Percentiles rank a stretch among this genome's conserved stretches.
These are phyloP conservation scores for Siderastrea radians DNA, from an alignment of 92 coral and sea anemone species.

Conservation along the genomic window DNA sequence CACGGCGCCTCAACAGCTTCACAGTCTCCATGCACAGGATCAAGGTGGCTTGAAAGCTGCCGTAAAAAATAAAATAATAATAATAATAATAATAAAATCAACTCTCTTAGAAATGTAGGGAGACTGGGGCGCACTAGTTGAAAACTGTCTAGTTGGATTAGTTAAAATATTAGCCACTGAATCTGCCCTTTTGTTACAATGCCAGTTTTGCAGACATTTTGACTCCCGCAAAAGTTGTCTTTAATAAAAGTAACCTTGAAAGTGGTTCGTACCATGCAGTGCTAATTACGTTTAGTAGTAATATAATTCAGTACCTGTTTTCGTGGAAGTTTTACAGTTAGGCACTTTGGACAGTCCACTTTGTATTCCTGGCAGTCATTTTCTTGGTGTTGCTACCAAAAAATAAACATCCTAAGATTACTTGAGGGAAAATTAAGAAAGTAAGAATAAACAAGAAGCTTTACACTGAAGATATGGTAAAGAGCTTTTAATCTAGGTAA, in stretches of 20 bases:
- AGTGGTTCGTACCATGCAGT: neutral
- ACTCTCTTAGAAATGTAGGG: too few relatives aligned
- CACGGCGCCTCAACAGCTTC: conserved; percentile 55
- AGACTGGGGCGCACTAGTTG: too few relatives aligned
- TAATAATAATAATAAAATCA: neutral
- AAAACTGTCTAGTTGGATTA: too few relatives aligned
- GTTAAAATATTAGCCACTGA: too few relatives aligned
- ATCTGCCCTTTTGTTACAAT: too few relatives aligned
- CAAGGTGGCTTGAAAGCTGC: conserved; percentile 58
- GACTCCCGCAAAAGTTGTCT: too few relatives aligned
- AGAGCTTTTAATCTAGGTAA: too few relatives aligned
- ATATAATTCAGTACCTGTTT: conserved; percentile 37
- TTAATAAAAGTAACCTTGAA: neutral
- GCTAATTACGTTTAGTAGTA: too few relatives aligned
- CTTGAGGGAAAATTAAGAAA: neutral
- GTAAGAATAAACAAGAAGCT: too few relatives aligned
- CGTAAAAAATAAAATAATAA: neutral
- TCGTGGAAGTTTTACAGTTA: conserved; percentile 38
- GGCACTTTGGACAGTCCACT: conserved; percentile 55
- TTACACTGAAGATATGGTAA: too few relatives aligned
- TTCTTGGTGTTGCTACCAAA: conserved; percentile 49
- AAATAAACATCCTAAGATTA: neutral
- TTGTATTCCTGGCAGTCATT: conserved; percentile 51
- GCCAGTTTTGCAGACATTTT: too few relatives aligned
- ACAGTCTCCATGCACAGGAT: conserved; percentile 66